Base-by-base conservation (phyloP, 2,888 invertebrate species). In the Polyploca ridens region DNA sequence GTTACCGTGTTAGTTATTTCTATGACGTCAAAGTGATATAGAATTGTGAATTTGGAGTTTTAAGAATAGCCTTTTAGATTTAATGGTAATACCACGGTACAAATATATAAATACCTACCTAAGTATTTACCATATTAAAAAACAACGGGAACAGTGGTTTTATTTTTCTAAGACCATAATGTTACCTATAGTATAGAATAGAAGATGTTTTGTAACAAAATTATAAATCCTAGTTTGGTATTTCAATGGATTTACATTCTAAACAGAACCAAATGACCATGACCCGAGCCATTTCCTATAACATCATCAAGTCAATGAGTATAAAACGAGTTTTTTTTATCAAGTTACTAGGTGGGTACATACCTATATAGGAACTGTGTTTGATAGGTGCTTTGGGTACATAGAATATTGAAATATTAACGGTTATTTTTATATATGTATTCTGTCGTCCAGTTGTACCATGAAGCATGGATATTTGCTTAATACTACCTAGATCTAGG, bases 221-320 rank as follows among this genome's bases (percentile, higher is more conserved):
- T n/a, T 46, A n/a, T n/a, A n/a, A 46, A 46, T 46, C 46, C 46
- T n/a, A n/a, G 46, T 46, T 46, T n/a, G 16, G 54, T 19, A 54
- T 19, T 54, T 54, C 19, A 19, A 54, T n/a, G 10, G 10, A 54
- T 19, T 19, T 54, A 54, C 19, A 54, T 54, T 54, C 54, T 54
- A 19, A 54, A 19, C n/a, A 10, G 54, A 54, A 19, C 16, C 19
- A 19, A 54, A 54, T 80, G 82, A 69, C 86, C 87, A 69, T 88
- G 87, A 87, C 83, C 84, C 73, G 69, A 79, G 80, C 71, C 79
- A 82, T 86, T 86, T 82, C 82, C 70, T 78, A 71, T 67, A 75
- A 68, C 73, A 74, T 73, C 70, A 77, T 69, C 66, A 73, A 73
- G 54, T 75, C 65, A 68, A 65, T 72, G 65, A 69, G 67, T 67